A percentile compares a stretch with the other conserved stretches of the same genome.
phyloP scores from a whole-genome alignment of 2,888 invertebrate species.

The Trachelus stipa region DNA sequence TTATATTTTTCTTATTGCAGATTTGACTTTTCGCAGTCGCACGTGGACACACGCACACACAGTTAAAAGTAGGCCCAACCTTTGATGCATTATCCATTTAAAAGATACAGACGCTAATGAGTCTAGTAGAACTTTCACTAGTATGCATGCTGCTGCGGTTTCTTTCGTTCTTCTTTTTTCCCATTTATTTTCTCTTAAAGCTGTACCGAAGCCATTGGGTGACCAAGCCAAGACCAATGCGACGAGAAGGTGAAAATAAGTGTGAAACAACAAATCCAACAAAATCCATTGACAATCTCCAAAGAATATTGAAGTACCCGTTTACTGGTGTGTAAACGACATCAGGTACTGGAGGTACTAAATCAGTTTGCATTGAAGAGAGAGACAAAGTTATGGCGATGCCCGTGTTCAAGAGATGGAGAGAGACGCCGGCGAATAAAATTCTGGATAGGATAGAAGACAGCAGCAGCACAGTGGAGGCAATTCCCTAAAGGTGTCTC shows the following conservation, averaged over 20 bases:
- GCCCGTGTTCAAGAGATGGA: not conserved
- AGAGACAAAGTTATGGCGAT: not conserved
- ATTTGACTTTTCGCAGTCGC: not conserved
- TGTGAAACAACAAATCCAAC: not conserved
- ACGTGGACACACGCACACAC: not conserved
- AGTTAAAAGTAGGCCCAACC: not conserved
- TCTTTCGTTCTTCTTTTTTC: conserved; percentile 20
- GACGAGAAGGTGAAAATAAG: not conserved
- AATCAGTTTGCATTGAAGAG: not conserved
- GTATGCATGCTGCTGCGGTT: conserved; percentile 29
- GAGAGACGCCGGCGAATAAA: not conserved
- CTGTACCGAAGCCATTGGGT: conserved; percentile 54
- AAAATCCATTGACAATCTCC: not conserved
- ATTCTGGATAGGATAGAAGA: not conserved
- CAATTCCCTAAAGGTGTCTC: not conserved
- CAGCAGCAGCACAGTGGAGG: too few species aligned
- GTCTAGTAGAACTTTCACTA: conserved; percentile 20
- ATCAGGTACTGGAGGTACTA: too few species aligned
- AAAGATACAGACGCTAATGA: conserved; percentile 3
- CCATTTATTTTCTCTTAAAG: conserved; percentile 36
- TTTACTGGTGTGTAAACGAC: not conserved
- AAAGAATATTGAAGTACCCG: not conserved
- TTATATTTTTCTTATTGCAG: not conserved
- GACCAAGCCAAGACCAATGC: conserved; percentile 29
- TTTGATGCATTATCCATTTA: not conserved